Percentiles rank a stretch among this genome's conserved stretches.
Evolutionary conservation across 2,797 vertebrate genomes (phyloP).

Genomic region (Chrysocyon brachyurus): DNA sequence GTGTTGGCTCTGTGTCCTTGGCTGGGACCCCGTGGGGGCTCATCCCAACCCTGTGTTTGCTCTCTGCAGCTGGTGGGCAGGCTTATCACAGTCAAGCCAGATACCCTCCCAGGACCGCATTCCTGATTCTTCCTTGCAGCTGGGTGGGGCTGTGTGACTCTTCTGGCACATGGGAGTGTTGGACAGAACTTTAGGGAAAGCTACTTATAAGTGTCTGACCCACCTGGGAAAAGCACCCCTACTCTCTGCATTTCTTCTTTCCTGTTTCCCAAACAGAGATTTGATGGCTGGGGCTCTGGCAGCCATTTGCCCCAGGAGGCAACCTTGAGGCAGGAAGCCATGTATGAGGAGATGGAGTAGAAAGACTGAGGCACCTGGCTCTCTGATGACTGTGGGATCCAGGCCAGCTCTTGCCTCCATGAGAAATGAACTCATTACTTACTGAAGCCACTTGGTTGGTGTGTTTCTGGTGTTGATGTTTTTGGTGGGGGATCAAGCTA

Average conservation of each 20-base stretch:
- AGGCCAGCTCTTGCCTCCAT: fast-evolving
- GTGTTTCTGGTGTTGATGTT: not conserved
- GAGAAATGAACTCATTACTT: not conserved
- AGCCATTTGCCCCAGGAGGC: not conserved
- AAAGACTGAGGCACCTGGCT: not conserved
- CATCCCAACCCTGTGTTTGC: not conserved
- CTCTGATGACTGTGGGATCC: not conserved
- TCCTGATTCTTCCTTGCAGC: not conserved
- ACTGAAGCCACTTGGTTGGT: not conserved
- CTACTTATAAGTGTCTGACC: too few relatives aligned
- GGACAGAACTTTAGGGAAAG: not conserved
- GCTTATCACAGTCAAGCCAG: not conserved
- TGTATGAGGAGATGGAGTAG: fast-evolving
- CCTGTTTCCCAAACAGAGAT: not conserved
- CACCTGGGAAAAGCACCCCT: not conserved
- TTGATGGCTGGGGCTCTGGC: not conserved
- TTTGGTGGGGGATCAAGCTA: not conserved
- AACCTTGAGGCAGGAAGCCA: not conserved
- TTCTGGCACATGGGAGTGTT: not conserved
- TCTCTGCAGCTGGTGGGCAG: not conserved
- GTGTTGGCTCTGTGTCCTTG: fast-evolving
- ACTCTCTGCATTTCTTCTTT: not conserved
- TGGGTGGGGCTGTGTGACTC: not conserved
- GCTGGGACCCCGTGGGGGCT: fast-evolving
- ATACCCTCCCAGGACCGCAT: too few relatives aligned